A percentile compares a stretch with the other conserved stretches of the same genome.
phyloP scores from a whole-genome alignment of 2,113 vertebrate genomes.

The Takifugu flavidus region DNA sequence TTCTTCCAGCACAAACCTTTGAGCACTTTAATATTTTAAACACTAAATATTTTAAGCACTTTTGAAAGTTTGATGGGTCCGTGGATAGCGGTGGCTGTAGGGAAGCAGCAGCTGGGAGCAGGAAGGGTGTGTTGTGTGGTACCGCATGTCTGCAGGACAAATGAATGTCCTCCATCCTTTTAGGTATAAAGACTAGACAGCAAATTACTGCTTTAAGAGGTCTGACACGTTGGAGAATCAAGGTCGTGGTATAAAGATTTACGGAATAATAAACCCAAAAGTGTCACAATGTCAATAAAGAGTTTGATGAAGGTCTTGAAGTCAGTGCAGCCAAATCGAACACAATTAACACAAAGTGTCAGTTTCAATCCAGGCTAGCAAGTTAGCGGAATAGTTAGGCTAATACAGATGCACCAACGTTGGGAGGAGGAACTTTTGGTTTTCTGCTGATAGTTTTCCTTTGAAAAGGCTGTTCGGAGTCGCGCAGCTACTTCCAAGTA shows the following conservation, averaged over 20 bases:
- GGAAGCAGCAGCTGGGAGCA: conserved; percentile 17
- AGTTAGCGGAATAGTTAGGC: no score
- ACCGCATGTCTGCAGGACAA: neutral
- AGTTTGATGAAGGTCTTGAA: neutral
- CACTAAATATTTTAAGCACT: conserved; percentile 69
- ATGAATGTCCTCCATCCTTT: neutral
- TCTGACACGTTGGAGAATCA: no score
- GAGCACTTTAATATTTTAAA: conserved; percentile 71
- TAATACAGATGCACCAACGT: no score
- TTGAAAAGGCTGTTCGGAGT: neutral
- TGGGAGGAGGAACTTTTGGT: no score
- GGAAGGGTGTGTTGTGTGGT: conserved; percentile 6
- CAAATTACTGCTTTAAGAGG: neutral
- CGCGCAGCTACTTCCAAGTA: neutral
- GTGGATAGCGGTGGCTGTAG: conserved; percentile 24
- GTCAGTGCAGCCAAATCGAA: no score
- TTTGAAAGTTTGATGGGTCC: conserved; percentile 66
- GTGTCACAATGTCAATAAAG: no score
- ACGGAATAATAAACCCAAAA: no score
- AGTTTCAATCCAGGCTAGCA: no score
- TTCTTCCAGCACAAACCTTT: conserved; percentile 48
- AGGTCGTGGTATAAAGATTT: no score
- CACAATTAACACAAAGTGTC: no score
- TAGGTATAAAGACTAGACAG: neutral
- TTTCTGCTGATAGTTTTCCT: neutral